Base-by-base conservation (phyloP, 2,888 invertebrate genomes). In the Aromia moschata region DNA sequence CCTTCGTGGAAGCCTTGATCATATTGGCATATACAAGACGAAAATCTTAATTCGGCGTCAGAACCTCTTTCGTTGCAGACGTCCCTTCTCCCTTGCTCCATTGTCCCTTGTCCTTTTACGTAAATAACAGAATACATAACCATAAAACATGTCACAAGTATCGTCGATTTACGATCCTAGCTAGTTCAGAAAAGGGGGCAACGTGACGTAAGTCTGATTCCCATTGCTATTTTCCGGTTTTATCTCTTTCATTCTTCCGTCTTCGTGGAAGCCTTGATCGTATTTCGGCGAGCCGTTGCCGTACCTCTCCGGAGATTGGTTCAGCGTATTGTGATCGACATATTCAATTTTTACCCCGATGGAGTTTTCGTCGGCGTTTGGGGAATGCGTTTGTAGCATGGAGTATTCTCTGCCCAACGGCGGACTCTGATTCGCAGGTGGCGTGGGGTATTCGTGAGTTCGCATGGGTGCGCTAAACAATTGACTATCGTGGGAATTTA, bases 121-220 rank as follows among this genome's bases (percentile, higher is more conserved):
- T n/a, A n/a, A n/a, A n/a, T n/a, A n/a, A n/a, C n/a, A n/a, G n/a
- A n/a, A n/a, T n/a, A n/a, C n/a, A n/a, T n/a, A n/a, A n/a, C n/a
- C n/a, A n/a, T n/a, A 17, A 16, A 41, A 25, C 18, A 57, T 54
- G 56, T 52, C 11, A 52, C 17, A 71, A 69, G 64, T 65, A 64
- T 41, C 41, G 66, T 53, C 63, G 67, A 60, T 69, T 68, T 51
- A 64, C 58, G 60, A 69, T 53, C 56, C 60, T 69, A 41, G 69
- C 72, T 82, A 89, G 83, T 89, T 89, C 86, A 89, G 85, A 89
- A 90, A 90, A 86, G 89, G 89, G 83, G 90, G 90, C 81, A 90
- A 81, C 53, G 89, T 85, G 36, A 89, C 89, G 75, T 89, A 90
- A 45, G 84, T 85, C 75, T 88, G 88, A 64, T 80, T 84, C 12